Percentiles rank a stretch among this genome's conserved stretches.
These are phyloP conservation scores for Drosophila vallismaia DNA, from an alignment of 2,888 invertebrate species.

Conservation along the genomic window DNA sequence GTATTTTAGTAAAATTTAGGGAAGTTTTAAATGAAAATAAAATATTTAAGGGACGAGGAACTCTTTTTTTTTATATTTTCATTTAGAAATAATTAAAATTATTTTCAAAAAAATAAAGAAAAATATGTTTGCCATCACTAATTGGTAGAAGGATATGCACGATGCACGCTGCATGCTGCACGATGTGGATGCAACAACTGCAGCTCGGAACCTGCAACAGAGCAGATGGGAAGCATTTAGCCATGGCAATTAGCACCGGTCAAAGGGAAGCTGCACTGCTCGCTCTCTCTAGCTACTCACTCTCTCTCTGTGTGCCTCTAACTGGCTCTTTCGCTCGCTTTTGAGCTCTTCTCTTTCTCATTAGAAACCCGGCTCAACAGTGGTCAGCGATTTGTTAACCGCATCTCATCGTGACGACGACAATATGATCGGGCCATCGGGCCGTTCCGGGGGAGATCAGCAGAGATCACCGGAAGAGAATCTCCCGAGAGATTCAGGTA, in stretches of 20 bases:
- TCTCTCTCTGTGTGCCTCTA: not conserved
- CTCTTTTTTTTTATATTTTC: too few relatives aligned
- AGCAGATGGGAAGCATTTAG: constrained; percentile 14
- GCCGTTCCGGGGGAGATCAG: not conserved
- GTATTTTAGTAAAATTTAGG: too few relatives aligned
- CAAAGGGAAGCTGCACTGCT: constrained; percentile 7
- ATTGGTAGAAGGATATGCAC: not conserved
- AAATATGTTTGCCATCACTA: constrained; percentile 7
- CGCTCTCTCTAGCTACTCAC: not conserved
- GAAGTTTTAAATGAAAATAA: too few relatives aligned
- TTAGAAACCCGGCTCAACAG: constrained; percentile 20
- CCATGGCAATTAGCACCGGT: constrained; percentile 36
- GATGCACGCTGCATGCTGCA: not conserved
- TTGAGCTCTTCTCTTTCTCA: constrained; percentile 9
- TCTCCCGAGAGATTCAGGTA: not conserved
- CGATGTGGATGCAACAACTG: not conserved
- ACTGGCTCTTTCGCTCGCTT: not conserved
- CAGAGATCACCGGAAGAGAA: constrained; percentile 4
- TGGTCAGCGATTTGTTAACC: constrained; percentile 32
- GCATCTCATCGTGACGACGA: constrained; percentile 18
- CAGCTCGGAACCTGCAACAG: constrained; percentile 9
- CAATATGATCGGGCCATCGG: not conserved
- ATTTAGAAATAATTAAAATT: not conserved
- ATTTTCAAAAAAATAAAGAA: not conserved
- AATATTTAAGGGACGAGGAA: too few relatives aligned